A percentile compares a stretch with the other conserved stretches of the same genome.
Conservation (phyloP, 2,113 vertebrate species). For the Sinocyclocheilus maitianheensis region DNA sequence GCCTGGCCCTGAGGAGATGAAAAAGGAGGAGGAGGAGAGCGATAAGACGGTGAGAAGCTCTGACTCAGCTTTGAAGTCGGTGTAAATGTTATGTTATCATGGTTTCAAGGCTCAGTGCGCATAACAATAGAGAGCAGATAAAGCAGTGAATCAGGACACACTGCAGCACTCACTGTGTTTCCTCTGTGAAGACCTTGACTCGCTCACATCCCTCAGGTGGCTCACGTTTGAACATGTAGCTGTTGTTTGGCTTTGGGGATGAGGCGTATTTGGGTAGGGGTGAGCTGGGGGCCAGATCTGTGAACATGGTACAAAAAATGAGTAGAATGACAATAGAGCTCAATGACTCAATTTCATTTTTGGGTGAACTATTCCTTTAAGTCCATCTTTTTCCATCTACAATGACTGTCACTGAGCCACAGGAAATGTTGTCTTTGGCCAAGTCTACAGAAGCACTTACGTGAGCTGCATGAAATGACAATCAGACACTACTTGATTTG, state of each 20-base stretch:
- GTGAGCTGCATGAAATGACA: not conserved
- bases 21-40: not conserved
- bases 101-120: slow-evolving; percentile 37
- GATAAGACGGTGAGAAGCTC: slow-evolving; percentile 19
- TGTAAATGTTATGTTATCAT: slow-evolving; percentile 21
- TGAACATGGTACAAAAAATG: slow-evolving; percentile 5
- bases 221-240: slow-evolving; percentile 56
- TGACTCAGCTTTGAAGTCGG: not conserved
- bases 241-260: slow-evolving; percentile 49
- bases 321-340: no score
- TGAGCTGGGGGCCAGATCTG: slow-evolving; percentile 52
- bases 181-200: slow-evolving; percentile 60
- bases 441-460: slow-evolving; percentile 41
- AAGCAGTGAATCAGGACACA: slow-evolving; percentile 13
- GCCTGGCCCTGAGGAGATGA: slow-evolving; percentile 76
- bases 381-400: not conserved
- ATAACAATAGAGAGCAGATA: slow-evolving; percentile 36
- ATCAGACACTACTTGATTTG: not conserved
- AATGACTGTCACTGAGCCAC: slow-evolving; percentile 16
- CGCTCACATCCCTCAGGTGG: slow-evolving; percentile 59
- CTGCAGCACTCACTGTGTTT: slow-evolving; percentile 56
- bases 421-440: slow-evolving; percentile 52
- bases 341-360: not conserved
- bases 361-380: not conserved
- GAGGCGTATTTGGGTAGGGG: slow-evolving; percentile 57